Percentiles rank a stretch among this genome's conserved stretches.
These are phyloP conservation scores for Cheilosia soror DNA, from an alignment of 2,888 invertebrate genomes.

Conservation along the genomic window DNA sequence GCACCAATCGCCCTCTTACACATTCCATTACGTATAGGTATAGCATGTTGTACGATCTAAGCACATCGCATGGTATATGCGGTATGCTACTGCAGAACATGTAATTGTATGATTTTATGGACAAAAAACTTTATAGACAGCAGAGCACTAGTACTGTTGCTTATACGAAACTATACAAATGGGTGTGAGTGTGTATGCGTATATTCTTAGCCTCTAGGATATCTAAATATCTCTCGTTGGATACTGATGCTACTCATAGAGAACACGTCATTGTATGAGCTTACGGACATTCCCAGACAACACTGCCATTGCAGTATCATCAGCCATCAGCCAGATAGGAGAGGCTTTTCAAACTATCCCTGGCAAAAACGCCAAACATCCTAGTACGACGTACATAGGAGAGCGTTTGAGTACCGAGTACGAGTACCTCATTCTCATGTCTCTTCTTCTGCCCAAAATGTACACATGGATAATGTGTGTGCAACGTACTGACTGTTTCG, in stretches of 20 bases:
- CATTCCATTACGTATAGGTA: slow-evolving; percentile 17
- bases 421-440: too few relatives aligned
- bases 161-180: background rate
- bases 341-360: slow-evolving; percentile 18
- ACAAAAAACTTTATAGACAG: slow-evolving; percentile 21
- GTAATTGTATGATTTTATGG: slow-evolving; percentile 41
- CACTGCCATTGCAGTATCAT: slow-evolving; percentile 18
- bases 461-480: background rate
- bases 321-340: slow-evolving; percentile 21
- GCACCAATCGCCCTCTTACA: slow-evolving; percentile 15
- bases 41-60: slow-evolving; percentile 28
- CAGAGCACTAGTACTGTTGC: slow-evolving; percentile 20
- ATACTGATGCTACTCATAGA: slow-evolving; percentile 10
- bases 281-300: slow-evolving; percentile 40
- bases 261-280: slow-evolving; percentile 24
- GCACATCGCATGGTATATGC: slow-evolving; percentile 12
- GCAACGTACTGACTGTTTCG: slow-evolving; percentile 25
- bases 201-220: slow-evolving; percentile 20
- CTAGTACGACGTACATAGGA: slow-evolving; percentile 15
- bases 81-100: slow-evolving; percentile 43
- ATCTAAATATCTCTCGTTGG: slow-evolving; percentile 36
- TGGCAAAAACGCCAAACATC: background rate
- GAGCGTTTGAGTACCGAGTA: background rate
- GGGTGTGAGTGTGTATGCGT: background rate
- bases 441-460: background rate